phyloP scores from a whole-genome alignment of 2,113 vertebrate genomes.

The Psophia crepitans region DNA sequence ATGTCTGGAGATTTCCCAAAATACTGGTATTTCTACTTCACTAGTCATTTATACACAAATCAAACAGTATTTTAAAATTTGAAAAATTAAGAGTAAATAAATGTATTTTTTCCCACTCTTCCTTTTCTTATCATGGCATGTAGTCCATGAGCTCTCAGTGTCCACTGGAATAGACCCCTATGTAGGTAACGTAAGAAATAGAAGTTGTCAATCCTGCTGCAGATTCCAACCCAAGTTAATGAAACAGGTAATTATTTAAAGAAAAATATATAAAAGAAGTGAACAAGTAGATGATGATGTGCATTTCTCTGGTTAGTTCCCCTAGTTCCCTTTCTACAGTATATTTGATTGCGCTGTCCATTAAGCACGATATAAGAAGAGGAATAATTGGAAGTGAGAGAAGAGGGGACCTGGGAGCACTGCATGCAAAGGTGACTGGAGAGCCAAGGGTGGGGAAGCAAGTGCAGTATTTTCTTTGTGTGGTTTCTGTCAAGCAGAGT shows the following conservation, averaged over 20 bases:
- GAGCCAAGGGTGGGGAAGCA: neutral
- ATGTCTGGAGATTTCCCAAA: neutral
- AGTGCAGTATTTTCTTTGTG: neutral
- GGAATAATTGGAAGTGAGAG: neutral
- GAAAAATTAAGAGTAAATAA: neutral
- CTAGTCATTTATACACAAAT: neutral
- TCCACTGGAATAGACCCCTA: neutral
- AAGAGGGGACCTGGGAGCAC: neutral
- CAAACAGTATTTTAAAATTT: neutral
- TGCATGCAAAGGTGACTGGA: neutral
- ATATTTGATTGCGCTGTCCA: neutral
- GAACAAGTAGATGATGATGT: neutral
- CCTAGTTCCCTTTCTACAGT: neutral
- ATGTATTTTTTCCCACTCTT: neutral
- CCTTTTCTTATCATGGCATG: neutral
- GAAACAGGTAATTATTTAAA: neutral
- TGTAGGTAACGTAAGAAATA: neutral
- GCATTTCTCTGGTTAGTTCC: neutral
- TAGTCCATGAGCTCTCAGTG: neutral
- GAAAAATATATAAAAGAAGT: neutral
- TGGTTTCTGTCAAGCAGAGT: neutral
- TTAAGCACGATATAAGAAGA: neutral
- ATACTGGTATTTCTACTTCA: neutral
- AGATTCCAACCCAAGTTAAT: neutral
- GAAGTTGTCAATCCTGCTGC: neutral